Evolutionary conservation across 2,797 vertebrate genomes (phyloP).

Genomic region (Gambelia wislizenii): DNA sequence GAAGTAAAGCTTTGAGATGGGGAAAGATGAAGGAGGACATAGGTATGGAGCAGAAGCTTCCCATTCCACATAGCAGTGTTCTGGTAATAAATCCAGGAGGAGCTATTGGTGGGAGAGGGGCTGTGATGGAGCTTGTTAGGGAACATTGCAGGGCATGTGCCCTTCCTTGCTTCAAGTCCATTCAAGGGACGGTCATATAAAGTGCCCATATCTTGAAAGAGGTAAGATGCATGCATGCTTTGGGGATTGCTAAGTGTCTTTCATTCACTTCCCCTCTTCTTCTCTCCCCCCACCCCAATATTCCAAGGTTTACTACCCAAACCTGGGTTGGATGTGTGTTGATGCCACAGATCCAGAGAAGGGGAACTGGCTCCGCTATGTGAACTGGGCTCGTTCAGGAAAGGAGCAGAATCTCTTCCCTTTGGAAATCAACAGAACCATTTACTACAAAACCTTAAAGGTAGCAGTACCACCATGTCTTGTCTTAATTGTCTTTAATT

Average conservation of each 20-base stretch:
- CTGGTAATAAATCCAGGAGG: not conserved
- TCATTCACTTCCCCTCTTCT: not conserved
- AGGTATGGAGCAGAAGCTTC: not conserved
- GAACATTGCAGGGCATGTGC: too few relatives aligned
- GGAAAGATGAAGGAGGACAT: not conserved
- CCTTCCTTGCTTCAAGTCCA: not conserved
- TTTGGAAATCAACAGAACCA: constrained; percentile 93
- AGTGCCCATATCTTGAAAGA: not conserved
- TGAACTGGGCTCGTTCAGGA: constrained; percentile 92
- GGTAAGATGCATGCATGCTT: accelerated
- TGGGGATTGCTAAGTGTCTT: not conserved
- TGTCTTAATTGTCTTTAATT: not conserved
- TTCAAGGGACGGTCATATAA: too few relatives aligned
- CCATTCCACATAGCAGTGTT: not conserved
- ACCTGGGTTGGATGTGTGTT: constrained; percentile 96
- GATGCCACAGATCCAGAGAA: constrained; percentile 93
- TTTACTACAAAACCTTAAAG: constrained; percentile 94
- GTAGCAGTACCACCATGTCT: constrained; percentile 72
- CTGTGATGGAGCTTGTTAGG: too few relatives aligned
- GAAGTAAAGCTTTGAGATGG: not conserved
- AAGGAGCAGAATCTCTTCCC: constrained; percentile 94
- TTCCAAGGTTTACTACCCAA: constrained; percentile 91
- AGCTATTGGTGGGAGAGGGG: accelerated
- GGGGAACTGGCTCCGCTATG: constrained; percentile 94
- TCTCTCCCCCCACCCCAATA: too few relatives aligned